Percentiles rank a stretch among this genome's conserved stretches.
Evolutionary conservation across 2,797 vertebrate genomes (phyloP).

Genomic region (Otolemur crassicaudatus): DNA sequence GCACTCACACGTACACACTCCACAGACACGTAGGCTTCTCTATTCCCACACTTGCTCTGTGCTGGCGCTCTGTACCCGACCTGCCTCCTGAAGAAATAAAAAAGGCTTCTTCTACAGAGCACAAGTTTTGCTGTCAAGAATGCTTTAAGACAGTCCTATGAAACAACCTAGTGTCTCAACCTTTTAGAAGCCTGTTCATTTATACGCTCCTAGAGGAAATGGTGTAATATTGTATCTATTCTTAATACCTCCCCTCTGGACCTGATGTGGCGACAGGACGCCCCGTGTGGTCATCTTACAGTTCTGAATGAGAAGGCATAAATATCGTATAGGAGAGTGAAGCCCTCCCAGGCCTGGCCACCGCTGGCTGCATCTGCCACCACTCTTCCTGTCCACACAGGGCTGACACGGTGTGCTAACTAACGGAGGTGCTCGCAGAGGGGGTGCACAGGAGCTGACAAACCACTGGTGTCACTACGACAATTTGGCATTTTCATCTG

Average conservation of each 20-base stretch:
- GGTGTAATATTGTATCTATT: constrained; percentile 76
- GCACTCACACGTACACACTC: constrained; percentile 83
- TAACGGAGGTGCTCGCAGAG: constrained; percentile 86
- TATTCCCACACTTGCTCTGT: constrained; percentile 81
- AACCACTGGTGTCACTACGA: constrained; percentile 93
- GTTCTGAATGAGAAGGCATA: constrained; percentile 85
- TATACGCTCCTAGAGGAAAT: constrained; percentile 84
- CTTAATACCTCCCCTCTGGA: constrained; percentile 84
- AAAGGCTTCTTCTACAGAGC: constrained; percentile 79
- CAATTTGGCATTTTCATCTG: constrained; percentile 95
- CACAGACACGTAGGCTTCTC: constrained; percentile 82
- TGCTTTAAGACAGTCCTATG: constrained; percentile 81
- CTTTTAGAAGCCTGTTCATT: constrained; percentile 85
- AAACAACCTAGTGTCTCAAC: constrained; percentile 76
- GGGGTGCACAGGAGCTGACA: constrained; percentile 91
- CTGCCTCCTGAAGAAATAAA: constrained; percentile 66
- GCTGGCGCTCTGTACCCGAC: constrained; percentile 76
- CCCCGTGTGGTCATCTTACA: constrained; percentile 81
- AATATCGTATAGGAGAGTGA: constrained; percentile 81
- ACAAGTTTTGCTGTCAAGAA: constrained; percentile 82
- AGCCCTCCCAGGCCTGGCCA: constrained; percentile 79
- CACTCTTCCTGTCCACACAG: constrained; percentile 76
- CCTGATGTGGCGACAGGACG: constrained; percentile 80
- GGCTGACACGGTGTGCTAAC: constrained; percentile 79
- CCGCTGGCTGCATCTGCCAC: constrained; percentile 83